Base-by-base conservation (phyloP, 1,140 invertebrate genomes). In the Wasmannia auropunctata region DNA sequence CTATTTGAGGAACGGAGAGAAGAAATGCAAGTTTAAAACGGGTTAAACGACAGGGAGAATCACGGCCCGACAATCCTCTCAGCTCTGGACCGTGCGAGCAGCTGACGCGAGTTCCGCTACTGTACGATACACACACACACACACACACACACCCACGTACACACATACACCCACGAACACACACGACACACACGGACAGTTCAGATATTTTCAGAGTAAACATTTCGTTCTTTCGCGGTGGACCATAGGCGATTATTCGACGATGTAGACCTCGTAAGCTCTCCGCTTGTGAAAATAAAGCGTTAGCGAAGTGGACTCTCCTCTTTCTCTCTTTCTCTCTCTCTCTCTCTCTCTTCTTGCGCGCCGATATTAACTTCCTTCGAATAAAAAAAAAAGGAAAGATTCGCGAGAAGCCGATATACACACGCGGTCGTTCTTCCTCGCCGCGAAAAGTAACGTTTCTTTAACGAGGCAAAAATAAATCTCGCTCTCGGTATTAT, bases 171-270 rank as follows among this genome's bases (percentile, higher is more conserved):
- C n/a, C n/a, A n/a, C n/a, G 14, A 6, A 75, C 63, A 37, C 40
- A 37, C 5, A 34, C n/a, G 11, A 65, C 72, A 54, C 54, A 69
- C 19, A 72, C 22, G 63, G 28, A 37, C 60, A 37, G 40, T 28
- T n/a, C 56, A 58, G 86, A 85, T 88, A 88, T 88, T 85, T 88
- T 76, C 80, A 65, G 49, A 88, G 86, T 67, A 88, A 88, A 88
- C 80, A 74, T 67, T 83, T 58, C 46, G 70, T 85, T 84, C 77
- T 43, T 65, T 80, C 56, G 58, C 37, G 54, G 54, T 40, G 60
- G 51, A 2, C 86, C 72, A 85, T 85, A 84, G 80, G 80, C 79
- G 63, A 72, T 16, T 60, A 49, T 85, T 77, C 81, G 81, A 76
- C 60, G 70, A 77, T 63, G 81, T 85, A 83, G 67, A 74, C 67